A percentile compares a stretch with the other conserved stretches of the same genome.
Evolutionary conservation across 1,140 invertebrate species (phyloP).

Genomic region (Ericerus pela): DNA sequence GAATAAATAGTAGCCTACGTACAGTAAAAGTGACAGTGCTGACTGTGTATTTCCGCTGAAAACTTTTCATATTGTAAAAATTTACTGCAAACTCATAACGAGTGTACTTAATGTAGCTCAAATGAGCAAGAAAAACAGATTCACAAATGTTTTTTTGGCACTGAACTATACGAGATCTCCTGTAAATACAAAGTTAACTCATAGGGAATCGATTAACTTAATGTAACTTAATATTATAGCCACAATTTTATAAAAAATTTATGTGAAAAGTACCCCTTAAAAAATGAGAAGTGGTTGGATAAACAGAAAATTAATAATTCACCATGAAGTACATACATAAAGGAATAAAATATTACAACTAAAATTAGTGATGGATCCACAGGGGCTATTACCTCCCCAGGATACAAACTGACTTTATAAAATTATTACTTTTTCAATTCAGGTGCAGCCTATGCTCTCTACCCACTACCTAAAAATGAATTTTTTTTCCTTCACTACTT

Average conservation of each 20-base stretch:
- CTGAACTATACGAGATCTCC: constrained; percentile 61
- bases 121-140: constrained; percentile 72
- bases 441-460: no score
- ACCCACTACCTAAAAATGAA: no score
- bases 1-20: constrained; percentile 36
- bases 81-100: constrained; percentile 72
- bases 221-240: neutral
- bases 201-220: neutral
- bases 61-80: constrained; percentile 69
- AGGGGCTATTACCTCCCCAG: no score
- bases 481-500: no score
- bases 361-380: no score
- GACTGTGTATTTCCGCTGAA: constrained; percentile 69
- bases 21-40: constrained; percentile 77
- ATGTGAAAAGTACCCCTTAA: neutral
- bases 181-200: constrained; percentile 27
- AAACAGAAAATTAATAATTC: no score
- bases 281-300: no score
- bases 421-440: no score
- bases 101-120: constrained; percentile 76
- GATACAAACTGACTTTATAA: no score
- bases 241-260: neutral
- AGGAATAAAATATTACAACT: no score
- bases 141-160: constrained; percentile 72
- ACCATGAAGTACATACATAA: no score